These are phyloP conservation scores for Cavia porcellus DNA, from an alignment of 2,113 vertebrate species.

Conservation along the genomic window DNA sequence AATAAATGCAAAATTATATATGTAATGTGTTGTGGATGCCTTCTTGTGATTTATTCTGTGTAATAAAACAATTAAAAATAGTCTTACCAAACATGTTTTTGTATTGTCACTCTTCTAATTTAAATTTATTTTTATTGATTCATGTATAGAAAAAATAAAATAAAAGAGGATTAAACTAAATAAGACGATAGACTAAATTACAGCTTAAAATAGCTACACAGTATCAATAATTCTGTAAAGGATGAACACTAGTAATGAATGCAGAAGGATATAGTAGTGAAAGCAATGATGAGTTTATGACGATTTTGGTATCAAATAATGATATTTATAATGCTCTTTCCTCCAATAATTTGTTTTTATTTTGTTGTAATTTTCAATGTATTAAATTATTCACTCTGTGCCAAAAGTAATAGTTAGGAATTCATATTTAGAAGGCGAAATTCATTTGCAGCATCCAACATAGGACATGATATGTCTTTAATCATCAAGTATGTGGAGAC, in stretches of 20 bases:
- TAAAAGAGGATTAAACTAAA: background rate
- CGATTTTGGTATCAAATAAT: background rate
- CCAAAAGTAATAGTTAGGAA: background rate
- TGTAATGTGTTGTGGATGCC: conserved; percentile 50
- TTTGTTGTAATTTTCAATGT: background rate
- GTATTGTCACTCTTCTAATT: conserved; percentile 64
- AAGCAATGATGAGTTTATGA: background rate
- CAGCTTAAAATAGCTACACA: background rate
- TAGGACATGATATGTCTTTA: background rate
- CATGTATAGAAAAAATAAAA: background rate
- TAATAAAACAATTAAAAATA: conserved; percentile 71
- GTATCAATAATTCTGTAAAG: background rate
- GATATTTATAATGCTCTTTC: background rate
- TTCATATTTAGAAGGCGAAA: background rate
- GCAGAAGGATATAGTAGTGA: background rate
- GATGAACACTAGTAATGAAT: background rate
- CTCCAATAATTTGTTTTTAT: conserved; percentile 23
- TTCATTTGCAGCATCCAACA: background rate
- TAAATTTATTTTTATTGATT: conserved; percentile 19
- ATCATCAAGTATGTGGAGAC: background rate
- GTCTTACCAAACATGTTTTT: conserved; percentile 12
- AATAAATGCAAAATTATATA: conserved; percentile 55
- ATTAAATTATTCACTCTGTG: background rate
- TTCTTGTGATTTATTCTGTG: conserved; percentile 19
- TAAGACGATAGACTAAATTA: background rate